A percentile compares a stretch with the other conserved stretches of the same genome.
Conservation (phyloP, 1,140 invertebrate species). For the Probaryconus sp. region DNA sequence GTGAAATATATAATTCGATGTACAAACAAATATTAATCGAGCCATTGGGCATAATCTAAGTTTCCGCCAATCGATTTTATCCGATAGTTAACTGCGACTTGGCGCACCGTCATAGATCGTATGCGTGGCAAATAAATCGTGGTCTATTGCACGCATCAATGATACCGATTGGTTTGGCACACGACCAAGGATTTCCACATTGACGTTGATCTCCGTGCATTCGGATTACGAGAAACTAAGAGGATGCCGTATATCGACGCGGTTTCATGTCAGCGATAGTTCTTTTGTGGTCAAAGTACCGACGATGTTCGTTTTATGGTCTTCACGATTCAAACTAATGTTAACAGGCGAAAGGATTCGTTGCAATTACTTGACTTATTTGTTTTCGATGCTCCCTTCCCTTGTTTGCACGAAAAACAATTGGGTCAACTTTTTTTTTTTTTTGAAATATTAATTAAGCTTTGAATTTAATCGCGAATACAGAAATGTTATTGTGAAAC, state of each 20-base stretch:
- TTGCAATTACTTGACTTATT: slow-evolving; percentile 43
- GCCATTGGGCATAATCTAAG: slow-evolving; percentile 11
- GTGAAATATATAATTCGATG: background rate
- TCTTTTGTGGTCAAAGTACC: slow-evolving; percentile 55
- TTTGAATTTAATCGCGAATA: too few relatives aligned
- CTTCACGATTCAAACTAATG: slow-evolving; percentile 35
- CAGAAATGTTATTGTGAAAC: too few relatives aligned
- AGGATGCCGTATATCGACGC: slow-evolving; percentile 46
- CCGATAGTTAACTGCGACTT: slow-evolving; percentile 19
- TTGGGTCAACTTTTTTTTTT: too few relatives aligned
- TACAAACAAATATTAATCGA: slow-evolving; percentile 14
- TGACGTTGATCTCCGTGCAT: slow-evolving; percentile 63
- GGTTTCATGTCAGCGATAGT: slow-evolving; percentile 40
- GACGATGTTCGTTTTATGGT: slow-evolving; percentile 46
- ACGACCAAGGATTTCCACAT: slow-evolving; percentile 58
- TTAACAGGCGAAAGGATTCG: slow-evolving; percentile 48
- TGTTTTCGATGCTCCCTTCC: slow-evolving; percentile 39
- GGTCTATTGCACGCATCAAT: slow-evolving; percentile 63
- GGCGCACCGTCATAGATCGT: slow-evolving; percentile 26
- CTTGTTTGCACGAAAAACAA: slow-evolving; percentile 34
- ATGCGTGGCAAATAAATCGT: slow-evolving; percentile 64
- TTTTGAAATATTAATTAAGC: too few relatives aligned
- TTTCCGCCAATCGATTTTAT: slow-evolving; percentile 6
- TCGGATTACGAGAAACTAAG: slow-evolving; percentile 60
- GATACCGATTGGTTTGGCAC: slow-evolving; percentile 62